These are phyloP conservation scores for Noctua janthina DNA, from an alignment of 2,888 invertebrate genomes.

Conservation along the genomic window DNA sequence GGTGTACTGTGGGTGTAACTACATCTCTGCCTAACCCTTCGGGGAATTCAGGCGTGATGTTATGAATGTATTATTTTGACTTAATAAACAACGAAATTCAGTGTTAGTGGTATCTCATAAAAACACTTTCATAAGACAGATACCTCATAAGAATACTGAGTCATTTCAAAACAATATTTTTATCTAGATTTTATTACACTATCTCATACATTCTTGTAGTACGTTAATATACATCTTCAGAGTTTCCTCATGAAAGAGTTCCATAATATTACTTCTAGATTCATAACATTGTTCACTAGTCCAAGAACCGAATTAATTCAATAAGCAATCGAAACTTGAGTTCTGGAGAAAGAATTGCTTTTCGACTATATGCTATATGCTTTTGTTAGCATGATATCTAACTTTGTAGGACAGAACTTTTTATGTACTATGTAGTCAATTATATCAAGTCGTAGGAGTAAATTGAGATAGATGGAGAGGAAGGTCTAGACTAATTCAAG, in stretches of 20 bases:
- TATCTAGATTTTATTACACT: slow-evolving; percentile 46
- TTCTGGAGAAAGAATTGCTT: slow-evolving; percentile 23
- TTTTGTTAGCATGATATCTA: slow-evolving; percentile 26
- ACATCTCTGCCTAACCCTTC: no score
- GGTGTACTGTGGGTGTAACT: no score
- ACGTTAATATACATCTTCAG: slow-evolving; percentile 34
- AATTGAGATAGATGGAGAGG: slow-evolving; percentile 2
- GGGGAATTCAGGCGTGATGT: no score
- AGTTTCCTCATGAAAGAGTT: slow-evolving; percentile 59
- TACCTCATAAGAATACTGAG: slow-evolving; percentile 24
- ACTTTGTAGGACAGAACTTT: slow-evolving; percentile 12
- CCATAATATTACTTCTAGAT: slow-evolving; percentile 45
- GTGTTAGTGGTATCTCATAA: not conserved
- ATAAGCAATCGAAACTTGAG: slow-evolving; percentile 28
- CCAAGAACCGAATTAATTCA: slow-evolving; percentile 52
- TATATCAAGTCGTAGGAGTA: not conserved
- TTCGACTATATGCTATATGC: slow-evolving; percentile 17
- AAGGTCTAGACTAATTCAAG: not conserved
- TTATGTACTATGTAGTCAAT: slow-evolving; percentile 1
- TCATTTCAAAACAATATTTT: slow-evolving; percentile 33
- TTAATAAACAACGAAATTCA: not conserved
- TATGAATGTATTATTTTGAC: no score
- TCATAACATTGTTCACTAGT: slow-evolving; percentile 43
- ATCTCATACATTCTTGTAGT: slow-evolving; percentile 39
- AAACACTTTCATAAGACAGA: slow-evolving; percentile 33